Conservation (phyloP, 2,113 vertebrate species). For the Lepus europaeus region DNA sequence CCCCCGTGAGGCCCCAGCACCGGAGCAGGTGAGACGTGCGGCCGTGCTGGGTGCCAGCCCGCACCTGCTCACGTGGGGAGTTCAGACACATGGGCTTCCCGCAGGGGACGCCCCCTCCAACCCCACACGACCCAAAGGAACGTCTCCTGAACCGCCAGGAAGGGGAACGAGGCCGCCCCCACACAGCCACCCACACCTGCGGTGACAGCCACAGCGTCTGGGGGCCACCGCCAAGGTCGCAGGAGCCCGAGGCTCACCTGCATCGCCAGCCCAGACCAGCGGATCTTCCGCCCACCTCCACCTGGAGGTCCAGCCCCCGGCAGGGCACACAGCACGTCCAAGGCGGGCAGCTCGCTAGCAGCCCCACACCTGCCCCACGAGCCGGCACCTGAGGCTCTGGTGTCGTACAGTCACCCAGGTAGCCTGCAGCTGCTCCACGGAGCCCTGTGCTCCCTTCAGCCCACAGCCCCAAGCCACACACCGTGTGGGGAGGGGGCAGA, state of each 20-base stretch:
- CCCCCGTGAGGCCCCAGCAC: neutral
- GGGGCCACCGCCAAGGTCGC: neutral
- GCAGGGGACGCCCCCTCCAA: too few relatives aligned
- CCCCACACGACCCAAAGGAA: neutral
- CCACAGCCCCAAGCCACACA: too few relatives aligned
- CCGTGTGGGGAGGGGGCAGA: too few relatives aligned
- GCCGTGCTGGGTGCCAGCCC: neutral
- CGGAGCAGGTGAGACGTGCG: neutral
- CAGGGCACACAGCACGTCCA: neutral
- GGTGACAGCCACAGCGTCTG: neutral
- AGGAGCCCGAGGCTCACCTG: neutral
- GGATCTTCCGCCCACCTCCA: neutral
- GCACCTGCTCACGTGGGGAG: too few relatives aligned
- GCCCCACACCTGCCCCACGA: too few relatives aligned
- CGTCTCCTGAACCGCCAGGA: neutral
- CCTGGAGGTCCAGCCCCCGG: neutral
- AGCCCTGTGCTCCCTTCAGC: too few relatives aligned
- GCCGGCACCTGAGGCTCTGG: neutral
- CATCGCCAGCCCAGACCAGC: neutral
- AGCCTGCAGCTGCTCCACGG: too few relatives aligned
- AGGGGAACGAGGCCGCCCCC: neutral
- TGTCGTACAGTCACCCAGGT: too few relatives aligned
- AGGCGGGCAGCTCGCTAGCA: accelerated
- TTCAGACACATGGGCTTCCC: neutral
- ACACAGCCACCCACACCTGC: neutral